Conservation (phyloP, 2,113 vertebrate genomes). For the Callospermophilus lateralis region DNA sequence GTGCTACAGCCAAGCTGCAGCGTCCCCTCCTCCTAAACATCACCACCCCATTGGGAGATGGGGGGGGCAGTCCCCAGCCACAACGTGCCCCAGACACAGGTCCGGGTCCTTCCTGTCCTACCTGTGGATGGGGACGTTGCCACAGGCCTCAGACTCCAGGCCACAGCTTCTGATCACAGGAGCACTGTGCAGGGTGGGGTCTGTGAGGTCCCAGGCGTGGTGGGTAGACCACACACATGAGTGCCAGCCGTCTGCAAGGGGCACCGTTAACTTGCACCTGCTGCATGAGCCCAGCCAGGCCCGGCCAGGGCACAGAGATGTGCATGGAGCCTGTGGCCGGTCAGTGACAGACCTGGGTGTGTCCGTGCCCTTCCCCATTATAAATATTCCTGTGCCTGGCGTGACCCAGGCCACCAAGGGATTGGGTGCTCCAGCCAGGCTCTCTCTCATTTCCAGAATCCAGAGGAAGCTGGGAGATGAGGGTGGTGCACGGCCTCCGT, state of each 20-base stretch:
- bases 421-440: background rate
- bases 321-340: rapidly evolving
- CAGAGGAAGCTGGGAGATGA: background rate
- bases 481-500: background rate
- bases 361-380: background rate
- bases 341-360: background rate
- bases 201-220: background rate
- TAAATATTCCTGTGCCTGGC: background rate
- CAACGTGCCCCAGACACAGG: rapidly evolving
- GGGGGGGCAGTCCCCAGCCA: background rate
- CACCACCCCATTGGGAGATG: too few relatives aligned
- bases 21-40: too few relatives aligned
- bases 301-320: background rate
- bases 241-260: background rate
- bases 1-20: too few relatives aligned
- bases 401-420: background rate
- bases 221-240: background rate
- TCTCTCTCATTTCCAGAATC: background rate
- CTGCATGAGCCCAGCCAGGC: background rate
- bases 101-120: rapidly evolving
- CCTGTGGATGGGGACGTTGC: background rate
- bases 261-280: background rate
- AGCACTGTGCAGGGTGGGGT: background rate
- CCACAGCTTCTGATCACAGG: background rate
- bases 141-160: background rate